These are phyloP conservation scores for Temnothorax ravouxi DNA, from an alignment of 2,888 invertebrate genomes.

Conservation along the genomic window DNA sequence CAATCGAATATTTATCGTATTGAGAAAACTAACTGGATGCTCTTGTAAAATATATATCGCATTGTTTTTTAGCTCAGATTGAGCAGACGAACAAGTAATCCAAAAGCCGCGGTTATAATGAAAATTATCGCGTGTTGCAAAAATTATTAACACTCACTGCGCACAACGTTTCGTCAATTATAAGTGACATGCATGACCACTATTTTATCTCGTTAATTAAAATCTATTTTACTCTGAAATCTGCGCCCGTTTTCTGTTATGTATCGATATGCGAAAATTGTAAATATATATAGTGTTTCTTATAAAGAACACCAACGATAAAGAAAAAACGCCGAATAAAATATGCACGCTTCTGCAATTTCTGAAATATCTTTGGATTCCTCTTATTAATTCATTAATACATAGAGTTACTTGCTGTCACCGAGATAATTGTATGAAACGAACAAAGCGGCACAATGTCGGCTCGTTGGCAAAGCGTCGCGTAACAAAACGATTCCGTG, in stretches of 20 bases:
- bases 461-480: constrained; percentile 48
- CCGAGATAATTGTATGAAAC: not conserved
- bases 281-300: not conserved
- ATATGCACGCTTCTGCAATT: not conserved
- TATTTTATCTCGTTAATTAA: constrained; percentile 16
- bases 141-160: constrained; percentile 12
- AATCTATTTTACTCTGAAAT: constrained; percentile 21
- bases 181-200: not conserved
- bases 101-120: constrained; percentile 15
- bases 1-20: not conserved
- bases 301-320: not conserved
- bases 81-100: constrained; percentile 21
- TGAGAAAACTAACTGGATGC: not conserved
- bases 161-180: constrained; percentile 52
- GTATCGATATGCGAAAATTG: constrained; percentile 16
- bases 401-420: not conserved
- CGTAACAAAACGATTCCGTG: constrained; percentile 19
- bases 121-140: constrained; percentile 14
- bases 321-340: not conserved
- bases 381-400: not conserved
- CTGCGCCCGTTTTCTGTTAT: not conserved
- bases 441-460: constrained; percentile 6
- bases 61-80: not conserved
- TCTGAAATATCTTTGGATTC: not conserved
- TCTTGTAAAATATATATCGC: not conserved